phyloP scores from a whole-genome alignment of 2,797 vertebrate species.

The Macroramphosus scolopax region DNA sequence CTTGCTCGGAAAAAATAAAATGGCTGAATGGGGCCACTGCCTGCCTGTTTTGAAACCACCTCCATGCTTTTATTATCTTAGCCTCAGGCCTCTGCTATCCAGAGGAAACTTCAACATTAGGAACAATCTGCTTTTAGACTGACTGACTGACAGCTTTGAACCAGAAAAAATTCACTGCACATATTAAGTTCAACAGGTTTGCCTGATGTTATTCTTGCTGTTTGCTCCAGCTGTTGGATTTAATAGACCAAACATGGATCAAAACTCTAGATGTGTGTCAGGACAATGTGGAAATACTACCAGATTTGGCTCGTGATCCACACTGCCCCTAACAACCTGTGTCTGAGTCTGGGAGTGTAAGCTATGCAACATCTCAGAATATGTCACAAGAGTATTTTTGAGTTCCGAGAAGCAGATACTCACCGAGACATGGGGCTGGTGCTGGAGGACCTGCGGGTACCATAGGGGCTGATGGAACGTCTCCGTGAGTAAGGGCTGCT shows the following conservation, averaged over 20 bases:
- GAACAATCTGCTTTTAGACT: neutral
- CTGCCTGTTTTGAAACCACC: neutral
- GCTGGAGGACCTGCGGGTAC: constrained; percentile 89
- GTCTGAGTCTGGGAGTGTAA: neutral
- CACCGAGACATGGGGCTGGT: constrained; percentile 92
- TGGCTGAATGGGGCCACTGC: neutral
- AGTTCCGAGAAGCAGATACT: constrained; percentile 41
- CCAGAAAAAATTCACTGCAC: neutral
- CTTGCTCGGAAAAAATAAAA: constrained; percentile 12
- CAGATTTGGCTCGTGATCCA: neutral
- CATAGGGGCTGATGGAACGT: constrained; percentile 90
- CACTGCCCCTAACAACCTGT: neutral
- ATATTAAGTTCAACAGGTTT: constrained; percentile 3
- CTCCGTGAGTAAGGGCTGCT: constrained; percentile 88
- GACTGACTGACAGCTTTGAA: neutral
- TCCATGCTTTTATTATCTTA: no score
- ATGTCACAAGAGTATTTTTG: neutral
- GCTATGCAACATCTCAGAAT: neutral
- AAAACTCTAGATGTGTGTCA: neutral
- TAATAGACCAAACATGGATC: neutral
- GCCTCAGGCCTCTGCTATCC: neutral
- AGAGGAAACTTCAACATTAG: neutral
- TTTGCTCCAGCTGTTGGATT: no score
- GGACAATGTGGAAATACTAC: neutral
- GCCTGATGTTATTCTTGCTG: neutral